Conservation (phyloP, 2,888 invertebrate species). For the Agrochola circellaris region DNA sequence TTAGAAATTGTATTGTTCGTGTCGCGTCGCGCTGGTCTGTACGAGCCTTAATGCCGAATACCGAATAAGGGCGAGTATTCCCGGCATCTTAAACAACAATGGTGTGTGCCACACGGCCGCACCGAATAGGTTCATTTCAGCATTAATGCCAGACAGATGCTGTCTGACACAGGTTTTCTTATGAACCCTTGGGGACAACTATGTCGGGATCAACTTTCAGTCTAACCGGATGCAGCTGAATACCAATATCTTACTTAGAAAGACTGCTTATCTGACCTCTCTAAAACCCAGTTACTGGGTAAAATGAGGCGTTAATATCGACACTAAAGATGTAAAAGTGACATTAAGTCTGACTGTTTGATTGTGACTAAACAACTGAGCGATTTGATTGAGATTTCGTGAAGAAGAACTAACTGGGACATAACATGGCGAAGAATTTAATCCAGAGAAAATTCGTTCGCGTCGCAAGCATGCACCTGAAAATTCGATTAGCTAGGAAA, state of each 20-base stretch:
- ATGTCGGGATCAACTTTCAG: not conserved
- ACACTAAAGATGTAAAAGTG: not conserved
- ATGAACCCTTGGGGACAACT: too few relatives aligned
- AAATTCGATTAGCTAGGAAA: conserved; percentile 7
- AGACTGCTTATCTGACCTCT: not conserved
- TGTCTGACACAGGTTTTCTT: too few relatives aligned
- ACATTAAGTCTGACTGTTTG: not conserved
- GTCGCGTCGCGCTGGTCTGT: too few relatives aligned
- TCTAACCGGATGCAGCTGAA: not conserved
- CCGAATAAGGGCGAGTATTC: too few relatives aligned
- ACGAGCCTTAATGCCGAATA: too few relatives aligned
- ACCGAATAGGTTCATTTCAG: too few relatives aligned
- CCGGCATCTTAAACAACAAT: too few relatives aligned
- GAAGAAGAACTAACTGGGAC: not conserved
- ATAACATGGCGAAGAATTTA: conserved; percentile 12
- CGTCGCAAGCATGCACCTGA: conserved; percentile 1
- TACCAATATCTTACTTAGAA: not conserved
- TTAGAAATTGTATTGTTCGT: too few relatives aligned
- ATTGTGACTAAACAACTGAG: not conserved
- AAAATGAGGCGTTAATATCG: too few relatives aligned
- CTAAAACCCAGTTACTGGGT: not conserved
- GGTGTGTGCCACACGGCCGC: too few relatives aligned
- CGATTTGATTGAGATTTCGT: not conserved
- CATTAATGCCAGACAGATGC: too few relatives aligned
- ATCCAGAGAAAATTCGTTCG: conserved; percentile 10